Percentiles rank a stretch among this genome's conserved stretches.
These are phyloP conservation scores for Catharus minimus DNA, from an alignment of 2,113 vertebrate genomes.

Conservation along the genomic window DNA sequence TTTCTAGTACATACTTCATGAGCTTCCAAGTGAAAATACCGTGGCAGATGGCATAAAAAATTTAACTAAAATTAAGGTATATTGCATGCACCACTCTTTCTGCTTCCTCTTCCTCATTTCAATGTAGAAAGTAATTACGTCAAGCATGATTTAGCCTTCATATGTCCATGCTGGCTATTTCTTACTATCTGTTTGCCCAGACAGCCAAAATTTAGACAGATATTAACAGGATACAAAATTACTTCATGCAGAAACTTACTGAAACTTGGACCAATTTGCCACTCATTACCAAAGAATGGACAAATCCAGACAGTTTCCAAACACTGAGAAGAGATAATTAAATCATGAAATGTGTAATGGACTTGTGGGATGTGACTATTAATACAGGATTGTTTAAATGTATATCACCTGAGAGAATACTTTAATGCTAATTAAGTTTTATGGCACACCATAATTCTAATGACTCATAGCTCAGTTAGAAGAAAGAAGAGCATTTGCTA, in stretches of 20 bases:
- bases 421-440: slow-evolving; percentile 50
- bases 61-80: slow-evolving; percentile 17
- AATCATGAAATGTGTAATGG: slow-evolving; percentile 14
- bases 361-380: slow-evolving; percentile 17
- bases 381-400: slow-evolving; percentile 39
- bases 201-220: slow-evolving; percentile 17
- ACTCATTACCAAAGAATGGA: not conserved
- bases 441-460: slow-evolving; percentile 34
- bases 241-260: slow-evolving; percentile 22
- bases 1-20: not conserved
- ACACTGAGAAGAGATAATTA: not conserved
- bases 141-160: slow-evolving; percentile 24
- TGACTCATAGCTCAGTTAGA: slow-evolving; percentile 28
- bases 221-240: not conserved
- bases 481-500: slow-evolving; percentile 16
- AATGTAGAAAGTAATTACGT: not conserved
- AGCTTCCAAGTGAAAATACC: slow-evolving; percentile 9
- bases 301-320: not conserved
- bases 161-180: not conserved
- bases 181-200: not conserved
- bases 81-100: not conserved
- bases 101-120: slow-evolving; percentile 3
- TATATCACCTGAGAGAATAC: slow-evolving; percentile 45
- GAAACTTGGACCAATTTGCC: not conserved
- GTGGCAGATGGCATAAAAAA: slow-evolving; percentile 23